A percentile compares a stretch with the other conserved stretches of the same genome.
Evolutionary conservation across 23 tunicate genomes (phyloP).

Genomic region (Aplidium turbinatum): DNA sequence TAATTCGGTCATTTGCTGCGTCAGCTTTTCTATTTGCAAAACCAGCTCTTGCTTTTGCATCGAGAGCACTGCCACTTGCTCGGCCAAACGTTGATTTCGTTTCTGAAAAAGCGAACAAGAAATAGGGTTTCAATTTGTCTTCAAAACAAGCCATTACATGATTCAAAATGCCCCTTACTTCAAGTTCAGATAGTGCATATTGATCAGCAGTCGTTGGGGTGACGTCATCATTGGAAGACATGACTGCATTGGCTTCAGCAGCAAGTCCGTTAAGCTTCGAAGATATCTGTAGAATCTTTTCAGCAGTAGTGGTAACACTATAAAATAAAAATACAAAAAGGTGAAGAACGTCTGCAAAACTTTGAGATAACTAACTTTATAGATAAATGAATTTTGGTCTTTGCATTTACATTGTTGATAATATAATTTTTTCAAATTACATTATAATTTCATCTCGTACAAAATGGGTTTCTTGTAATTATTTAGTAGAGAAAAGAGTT

Average conservation of each 20-base stretch:
- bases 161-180: slow-evolving; percentile 13
- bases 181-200: slow-evolving; percentile 38
- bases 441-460: too few relatives aligned
- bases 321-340: not conserved
- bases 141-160: not conserved
- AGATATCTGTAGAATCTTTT: slow-evolving; percentile 68
- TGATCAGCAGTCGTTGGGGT: slow-evolving; percentile 1
- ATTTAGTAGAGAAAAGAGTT: too few relatives aligned
- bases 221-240: not conserved
- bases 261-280: slow-evolving; percentile 72
- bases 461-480: too few relatives aligned
- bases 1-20: slow-evolving; percentile 46
- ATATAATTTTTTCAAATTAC: too few relatives aligned
- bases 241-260: slow-evolving; percentile 49
- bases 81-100: slow-evolving; percentile 66
- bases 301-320: slow-evolving; percentile 52
- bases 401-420: too few relatives aligned
- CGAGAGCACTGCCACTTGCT: slow-evolving; percentile 30
- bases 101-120: slow-evolving; percentile 28
- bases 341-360: not conserved
- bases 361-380: too few relatives aligned
- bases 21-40: slow-evolving; percentile 45
- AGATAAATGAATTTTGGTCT: not conserved
- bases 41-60: slow-evolving; percentile 54
- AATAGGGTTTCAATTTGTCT: not conserved